Conservation (phyloP, 2,113 vertebrate genomes). For the Penelope pileata region DNA sequence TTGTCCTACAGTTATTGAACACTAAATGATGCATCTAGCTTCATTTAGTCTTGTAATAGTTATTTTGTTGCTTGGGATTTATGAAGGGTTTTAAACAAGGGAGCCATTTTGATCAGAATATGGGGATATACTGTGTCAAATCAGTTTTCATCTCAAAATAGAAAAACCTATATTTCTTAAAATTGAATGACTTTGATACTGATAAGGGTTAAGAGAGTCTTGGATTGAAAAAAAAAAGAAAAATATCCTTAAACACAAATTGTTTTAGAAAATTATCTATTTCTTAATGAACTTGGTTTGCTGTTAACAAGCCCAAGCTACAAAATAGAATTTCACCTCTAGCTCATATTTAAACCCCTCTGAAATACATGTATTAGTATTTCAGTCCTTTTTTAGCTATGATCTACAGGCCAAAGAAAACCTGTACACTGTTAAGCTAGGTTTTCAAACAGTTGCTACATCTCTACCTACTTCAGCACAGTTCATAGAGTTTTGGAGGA, state of each 20-base stretch:
- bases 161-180: not conserved
- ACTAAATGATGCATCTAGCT: conserved; percentile 1
- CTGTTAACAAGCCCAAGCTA: not conserved
- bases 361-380: not conserved
- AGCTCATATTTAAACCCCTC: not conserved
- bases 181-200: not conserved
- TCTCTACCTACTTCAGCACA: not conserved
- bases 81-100: not conserved
- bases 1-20: not conserved
- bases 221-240: not conserved
- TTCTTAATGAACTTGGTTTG: not conserved
- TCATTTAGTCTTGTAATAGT: not conserved
- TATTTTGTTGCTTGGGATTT: not conserved
- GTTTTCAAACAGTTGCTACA: not conserved
- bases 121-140: not conserved
- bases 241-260: not conserved
- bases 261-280: not conserved
- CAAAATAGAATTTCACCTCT: not conserved
- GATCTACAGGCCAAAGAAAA: not conserved
- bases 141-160: not conserved
- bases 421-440: not conserved
- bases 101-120: not conserved
- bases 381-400: not conserved
- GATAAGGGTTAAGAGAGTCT: not conserved
- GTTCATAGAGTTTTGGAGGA: not conserved